A percentile compares a stretch with the other conserved stretches of the same genome.
Conservation (phyloP, 2,797 vertebrate species). For the Alca torda region DNA sequence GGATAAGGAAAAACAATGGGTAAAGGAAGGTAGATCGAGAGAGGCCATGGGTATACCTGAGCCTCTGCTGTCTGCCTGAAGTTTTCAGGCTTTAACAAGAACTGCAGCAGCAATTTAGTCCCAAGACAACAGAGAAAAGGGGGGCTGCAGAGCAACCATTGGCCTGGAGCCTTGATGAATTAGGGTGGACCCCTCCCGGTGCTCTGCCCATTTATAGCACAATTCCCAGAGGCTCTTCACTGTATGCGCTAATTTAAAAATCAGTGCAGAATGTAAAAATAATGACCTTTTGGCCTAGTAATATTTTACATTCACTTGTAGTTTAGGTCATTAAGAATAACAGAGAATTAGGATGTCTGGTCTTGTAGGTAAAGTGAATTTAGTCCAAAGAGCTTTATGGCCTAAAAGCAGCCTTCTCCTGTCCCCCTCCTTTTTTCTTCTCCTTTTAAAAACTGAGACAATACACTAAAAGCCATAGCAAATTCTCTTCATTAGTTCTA, state of each 20-base stretch:
- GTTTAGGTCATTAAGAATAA: neutral
- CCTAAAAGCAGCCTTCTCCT: neutral
- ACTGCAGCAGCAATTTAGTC: neutral
- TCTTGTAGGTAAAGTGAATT: neutral
- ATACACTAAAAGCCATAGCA: neutral
- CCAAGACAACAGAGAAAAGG: neutral
- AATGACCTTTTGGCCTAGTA: neutral
- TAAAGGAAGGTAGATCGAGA: neutral
- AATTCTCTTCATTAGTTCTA: neutral
- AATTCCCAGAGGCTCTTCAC: neutral
- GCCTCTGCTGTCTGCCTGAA: neutral
- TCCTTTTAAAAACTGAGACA: neutral
- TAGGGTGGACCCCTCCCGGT: neutral
- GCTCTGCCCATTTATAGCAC: neutral
- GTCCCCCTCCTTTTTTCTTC: neutral
- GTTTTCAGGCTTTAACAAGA: neutral
- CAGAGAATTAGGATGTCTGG: neutral
- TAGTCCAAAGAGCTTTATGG: neutral
- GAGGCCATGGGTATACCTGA: neutral
- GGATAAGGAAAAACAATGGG: neutral
- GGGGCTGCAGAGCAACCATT: neutral
- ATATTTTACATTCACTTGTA: neutral
- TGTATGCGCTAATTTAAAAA: neutral
- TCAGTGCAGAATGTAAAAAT: neutral
- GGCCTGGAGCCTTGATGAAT: neutral